Conservation (phyloP, 2,797 vertebrate species). For the Clarias pachynema region DNA sequence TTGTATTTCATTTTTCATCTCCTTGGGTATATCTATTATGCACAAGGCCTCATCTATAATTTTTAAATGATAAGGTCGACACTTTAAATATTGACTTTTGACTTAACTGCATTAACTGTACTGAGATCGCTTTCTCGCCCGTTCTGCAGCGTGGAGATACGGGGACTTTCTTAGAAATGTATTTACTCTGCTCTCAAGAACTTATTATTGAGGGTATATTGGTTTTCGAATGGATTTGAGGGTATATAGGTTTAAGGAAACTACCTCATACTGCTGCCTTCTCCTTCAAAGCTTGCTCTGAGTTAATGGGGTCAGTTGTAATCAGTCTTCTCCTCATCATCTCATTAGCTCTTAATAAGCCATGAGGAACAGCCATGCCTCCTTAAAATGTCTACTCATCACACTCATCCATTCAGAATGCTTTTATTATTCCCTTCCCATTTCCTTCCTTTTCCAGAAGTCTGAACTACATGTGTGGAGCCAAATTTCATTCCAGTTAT, state of each 20-base stretch:
- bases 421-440: neutral
- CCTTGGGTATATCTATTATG: neutral
- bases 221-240: constrained; percentile 23
- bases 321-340: constrained; percentile 62
- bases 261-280: neutral
- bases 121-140: neutral
- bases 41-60: neutral
- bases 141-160: neutral
- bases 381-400: neutral
- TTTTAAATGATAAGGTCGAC: neutral
- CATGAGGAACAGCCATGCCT: neutral
- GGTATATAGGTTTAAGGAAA: constrained; percentile 21
- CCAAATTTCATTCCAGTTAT: neutral
- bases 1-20: constrained; percentile 5
- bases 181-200: neutral
- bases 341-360: constrained; percentile 63
- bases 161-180: neutral
- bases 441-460: neutral
- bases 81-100: neutral
- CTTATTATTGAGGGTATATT: constrained; percentile 15
- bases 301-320: constrained; percentile 60
- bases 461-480: neutral
- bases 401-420: neutral
- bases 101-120: constrained; percentile 4
- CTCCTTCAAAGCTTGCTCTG: constrained; percentile 39